These are phyloP conservation scores for Abscondita cerata DNA, from an alignment of 2,888 invertebrate genomes.

Conservation along the genomic window DNA sequence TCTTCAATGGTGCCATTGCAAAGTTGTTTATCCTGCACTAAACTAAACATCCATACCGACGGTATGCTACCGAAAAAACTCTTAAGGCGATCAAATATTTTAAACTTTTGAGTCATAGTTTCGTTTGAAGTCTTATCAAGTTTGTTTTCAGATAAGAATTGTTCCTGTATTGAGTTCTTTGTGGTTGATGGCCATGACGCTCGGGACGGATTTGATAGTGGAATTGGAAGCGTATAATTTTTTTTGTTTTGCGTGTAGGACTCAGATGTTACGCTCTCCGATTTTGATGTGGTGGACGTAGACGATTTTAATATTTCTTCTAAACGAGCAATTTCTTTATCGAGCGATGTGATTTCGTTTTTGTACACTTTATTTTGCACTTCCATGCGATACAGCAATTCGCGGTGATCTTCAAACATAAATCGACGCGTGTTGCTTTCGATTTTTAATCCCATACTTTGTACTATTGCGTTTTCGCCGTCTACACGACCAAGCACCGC, in stretches of 20 bases:
- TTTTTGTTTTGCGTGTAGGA: slow-evolving; percentile 13
- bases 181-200: slow-evolving; percentile 48
- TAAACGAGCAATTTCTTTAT: slow-evolving; percentile 77
- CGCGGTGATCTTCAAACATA: slow-evolving; percentile 74
- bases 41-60: slow-evolving; percentile 37
- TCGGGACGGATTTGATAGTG: slow-evolving; percentile 21
- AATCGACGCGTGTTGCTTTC: slow-evolving; percentile 81
- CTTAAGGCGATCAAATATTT: slow-evolving; percentile 46
- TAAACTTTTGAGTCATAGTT: slow-evolving; percentile 36
- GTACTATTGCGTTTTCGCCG: slow-evolving; percentile 78
- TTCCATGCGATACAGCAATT: slow-evolving; percentile 85
- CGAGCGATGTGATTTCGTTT: slow-evolving; percentile 79
- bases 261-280: not conserved
- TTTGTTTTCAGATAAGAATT: slow-evolving; percentile 46
- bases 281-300: slow-evolving; percentile 20
- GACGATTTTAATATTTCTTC: slow-evolving; percentile 67
- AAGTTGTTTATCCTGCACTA: not conserved
- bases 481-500: slow-evolving; percentile 73
- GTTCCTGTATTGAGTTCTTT: slow-evolving; percentile 9
- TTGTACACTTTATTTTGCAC: slow-evolving; percentile 91
- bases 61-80: slow-evolving; percentile 49
- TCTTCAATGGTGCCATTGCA: slow-evolving; percentile 7
- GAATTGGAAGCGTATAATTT: slow-evolving; percentile 7
- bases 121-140: slow-evolving; percentile 34
- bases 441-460: slow-evolving; percentile 86